A percentile compares a stretch with the other conserved stretches of the same genome.
Conservation (phyloP, 2,113 vertebrate genomes). For the Dasyprocta punctata region DNA sequence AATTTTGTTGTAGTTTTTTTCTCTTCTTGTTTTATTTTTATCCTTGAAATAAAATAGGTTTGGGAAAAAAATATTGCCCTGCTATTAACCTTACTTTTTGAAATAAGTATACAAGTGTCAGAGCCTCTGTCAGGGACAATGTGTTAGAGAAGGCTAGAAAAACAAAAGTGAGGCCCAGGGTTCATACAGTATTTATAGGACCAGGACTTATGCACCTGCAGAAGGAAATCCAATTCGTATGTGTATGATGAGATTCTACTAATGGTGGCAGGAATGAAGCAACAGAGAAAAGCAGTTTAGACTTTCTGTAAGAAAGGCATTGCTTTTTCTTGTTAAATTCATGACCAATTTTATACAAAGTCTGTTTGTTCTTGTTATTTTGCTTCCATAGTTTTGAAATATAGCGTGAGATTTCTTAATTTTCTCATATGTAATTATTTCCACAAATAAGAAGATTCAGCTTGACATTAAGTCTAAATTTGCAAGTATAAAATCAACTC, state of each 20-base stretch:
- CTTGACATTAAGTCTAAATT: constrained; percentile 32
- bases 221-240: background rate
- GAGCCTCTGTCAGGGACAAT: background rate
- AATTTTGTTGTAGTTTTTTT: no score
- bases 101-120: background rate
- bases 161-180: background rate
- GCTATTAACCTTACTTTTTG: background rate
- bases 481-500: background rate
- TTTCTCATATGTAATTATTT: background rate
- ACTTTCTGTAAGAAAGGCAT: background rate
- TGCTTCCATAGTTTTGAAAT: constrained; percentile 9
- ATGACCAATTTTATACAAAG: background rate
- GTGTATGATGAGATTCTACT: background rate
- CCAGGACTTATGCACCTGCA: background rate
- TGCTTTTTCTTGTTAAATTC: background rate
- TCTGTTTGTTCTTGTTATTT: background rate
- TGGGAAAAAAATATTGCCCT: no score
- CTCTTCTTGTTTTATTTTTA: no score
- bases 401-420: background rate
- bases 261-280: background rate
- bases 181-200: background rate
- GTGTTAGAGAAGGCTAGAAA: background rate
- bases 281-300: background rate
- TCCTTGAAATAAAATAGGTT: no score
- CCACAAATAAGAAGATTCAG: background rate